phyloP scores from a whole-genome alignment of 2,888 invertebrate species.

The Erynnis tages region DNA sequence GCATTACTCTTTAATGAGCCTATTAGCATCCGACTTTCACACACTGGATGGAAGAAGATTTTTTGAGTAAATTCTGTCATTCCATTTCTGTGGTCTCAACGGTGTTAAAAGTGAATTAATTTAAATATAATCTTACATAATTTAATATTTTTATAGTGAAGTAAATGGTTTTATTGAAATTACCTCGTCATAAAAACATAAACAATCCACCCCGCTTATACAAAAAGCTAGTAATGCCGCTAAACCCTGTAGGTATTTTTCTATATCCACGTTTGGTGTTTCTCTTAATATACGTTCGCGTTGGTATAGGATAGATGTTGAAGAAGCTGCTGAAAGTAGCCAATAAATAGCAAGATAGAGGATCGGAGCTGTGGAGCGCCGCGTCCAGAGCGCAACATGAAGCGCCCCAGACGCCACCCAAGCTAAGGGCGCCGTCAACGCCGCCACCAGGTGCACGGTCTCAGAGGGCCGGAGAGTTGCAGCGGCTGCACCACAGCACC shows the following conservation, averaged over 20 bases:
- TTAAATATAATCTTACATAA: too few species aligned
- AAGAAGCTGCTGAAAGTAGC: slow-evolving; percentile 57
- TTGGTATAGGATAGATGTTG: slow-evolving; percentile 55
- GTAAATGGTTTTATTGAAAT: too few species aligned
- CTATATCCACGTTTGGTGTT: slow-evolving; percentile 44
- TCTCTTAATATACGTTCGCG: slow-evolving; percentile 43
- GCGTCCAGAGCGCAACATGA: slow-evolving; percentile 64
- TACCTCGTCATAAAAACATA: slow-evolving; percentile 75
- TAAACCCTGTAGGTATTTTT: slow-evolving; percentile 57
- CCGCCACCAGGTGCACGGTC: slow-evolving; percentile 54
- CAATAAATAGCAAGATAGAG: slow-evolving; percentile 74
- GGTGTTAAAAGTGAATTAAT: too few species aligned
- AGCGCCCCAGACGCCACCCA: slow-evolving; percentile 70
- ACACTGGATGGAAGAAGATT: too few species aligned
- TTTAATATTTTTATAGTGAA: too few species aligned
- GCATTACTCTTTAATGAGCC: slow-evolving; percentile 25
- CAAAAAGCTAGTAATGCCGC: slow-evolving; percentile 52
- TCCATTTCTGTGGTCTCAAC: too few species aligned
- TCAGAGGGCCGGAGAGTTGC: slow-evolving; percentile 53
- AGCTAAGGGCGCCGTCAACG: slow-evolving; percentile 58
- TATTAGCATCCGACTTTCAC: slow-evolving; percentile 32
- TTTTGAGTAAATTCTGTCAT: too few species aligned
- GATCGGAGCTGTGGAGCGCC: slow-evolving; percentile 63
- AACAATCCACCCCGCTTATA: slow-evolving; percentile 59
- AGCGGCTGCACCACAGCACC: slow-evolving; percentile 61